phyloP scores from a whole-genome alignment of 2,797 vertebrate species.

The Serranus cabrilla region DNA sequence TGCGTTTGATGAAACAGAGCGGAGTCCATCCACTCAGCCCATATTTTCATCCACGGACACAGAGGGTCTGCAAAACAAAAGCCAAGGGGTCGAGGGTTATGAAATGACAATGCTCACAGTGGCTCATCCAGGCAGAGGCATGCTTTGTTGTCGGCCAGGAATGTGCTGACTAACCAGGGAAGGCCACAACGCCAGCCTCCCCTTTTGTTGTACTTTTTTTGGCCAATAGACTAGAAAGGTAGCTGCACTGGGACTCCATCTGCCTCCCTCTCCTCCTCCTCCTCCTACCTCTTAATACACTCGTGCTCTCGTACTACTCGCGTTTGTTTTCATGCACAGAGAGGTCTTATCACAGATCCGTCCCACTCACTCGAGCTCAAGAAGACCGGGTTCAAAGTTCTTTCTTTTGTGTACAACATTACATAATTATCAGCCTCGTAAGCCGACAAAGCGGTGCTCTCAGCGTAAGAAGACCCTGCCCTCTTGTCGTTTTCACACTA shows the following conservation, averaged over 20 bases:
- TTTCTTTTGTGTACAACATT: conserved; percentile 68
- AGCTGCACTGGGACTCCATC: conserved; percentile 46
- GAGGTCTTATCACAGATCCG: conserved; percentile 67
- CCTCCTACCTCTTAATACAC: conserved; percentile 15
- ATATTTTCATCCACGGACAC: conserved; percentile 73
- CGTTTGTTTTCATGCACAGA: conserved; percentile 57
- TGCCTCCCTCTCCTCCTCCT: conserved; percentile 14
- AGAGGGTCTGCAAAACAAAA: conserved; percentile 73
- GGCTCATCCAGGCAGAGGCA: conserved; percentile 76
- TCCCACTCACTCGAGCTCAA: conserved; percentile 62
- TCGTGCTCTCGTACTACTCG: conserved; percentile 7
- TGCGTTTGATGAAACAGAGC: conserved; percentile 63
- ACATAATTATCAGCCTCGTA: conserved; percentile 58
- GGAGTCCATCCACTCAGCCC: conserved; percentile 71
- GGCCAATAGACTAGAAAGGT: conserved; percentile 65
- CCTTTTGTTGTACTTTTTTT: conserved; percentile 74
- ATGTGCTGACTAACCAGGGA: conserved; percentile 85
- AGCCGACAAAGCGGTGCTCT: conserved; percentile 12
- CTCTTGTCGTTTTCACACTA: conserved; percentile 6
- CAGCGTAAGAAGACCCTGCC: not conserved
- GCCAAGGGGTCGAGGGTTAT: conserved; percentile 74
- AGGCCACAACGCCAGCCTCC: conserved; percentile 77
- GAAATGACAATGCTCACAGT: conserved; percentile 78
- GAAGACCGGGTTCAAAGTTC: conserved; percentile 74
- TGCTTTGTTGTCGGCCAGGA: conserved; percentile 85